These are phyloP conservation scores for Drosophila suboccidentalis DNA, from an alignment of 2,888 invertebrate genomes.

Conservation along the genomic window DNA sequence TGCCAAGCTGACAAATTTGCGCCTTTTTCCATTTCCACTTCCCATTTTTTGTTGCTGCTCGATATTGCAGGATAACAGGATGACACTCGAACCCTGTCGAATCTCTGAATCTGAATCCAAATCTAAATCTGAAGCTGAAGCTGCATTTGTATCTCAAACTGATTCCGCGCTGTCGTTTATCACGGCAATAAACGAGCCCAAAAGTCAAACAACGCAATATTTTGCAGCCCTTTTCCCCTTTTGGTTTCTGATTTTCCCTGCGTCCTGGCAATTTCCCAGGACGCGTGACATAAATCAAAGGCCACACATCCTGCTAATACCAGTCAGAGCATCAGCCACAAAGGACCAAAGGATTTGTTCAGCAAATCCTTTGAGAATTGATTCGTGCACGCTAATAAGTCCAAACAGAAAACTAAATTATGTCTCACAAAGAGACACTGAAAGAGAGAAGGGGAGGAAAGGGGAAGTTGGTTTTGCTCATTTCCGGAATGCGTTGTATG, in stretches of 20 bases:
- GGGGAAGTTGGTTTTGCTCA: slow-evolving; percentile 41
- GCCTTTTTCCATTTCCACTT: slow-evolving; percentile 44
- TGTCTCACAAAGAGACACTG: slow-evolving; percentile 23
- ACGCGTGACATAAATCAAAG: slow-evolving; percentile 79
- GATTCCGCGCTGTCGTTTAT: slow-evolving; percentile 49
- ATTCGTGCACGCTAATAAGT: slow-evolving; percentile 84
- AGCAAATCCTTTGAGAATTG: slow-evolving; percentile 84
- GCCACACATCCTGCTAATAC: slow-evolving; percentile 37
- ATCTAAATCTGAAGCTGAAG: neutral
- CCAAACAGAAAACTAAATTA: slow-evolving; percentile 76
- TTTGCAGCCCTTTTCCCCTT: slow-evolving; percentile 45
- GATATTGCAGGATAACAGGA: slow-evolving; percentile 44
- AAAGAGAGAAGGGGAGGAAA: neutral
- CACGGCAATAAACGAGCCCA: slow-evolving; percentile 61
- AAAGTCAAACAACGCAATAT: slow-evolving; percentile 48
- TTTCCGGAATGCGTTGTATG: slow-evolving; percentile 44
- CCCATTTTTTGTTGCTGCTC: neutral
- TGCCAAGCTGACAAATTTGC: slow-evolving; percentile 69
- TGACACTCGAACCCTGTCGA: slow-evolving; percentile 71
- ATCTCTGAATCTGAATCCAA: slow-evolving; percentile 50
- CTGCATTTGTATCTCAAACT: slow-evolving; percentile 13
- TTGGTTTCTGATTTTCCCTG: neutral
- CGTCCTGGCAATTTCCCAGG: slow-evolving; percentile 65
- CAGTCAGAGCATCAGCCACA: slow-evolving; percentile 23
- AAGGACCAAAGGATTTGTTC: slow-evolving; percentile 72